These are phyloP conservation scores for Acanthis flammea DNA, from an alignment of 2,797 vertebrate genomes.

Conservation along the genomic window DNA sequence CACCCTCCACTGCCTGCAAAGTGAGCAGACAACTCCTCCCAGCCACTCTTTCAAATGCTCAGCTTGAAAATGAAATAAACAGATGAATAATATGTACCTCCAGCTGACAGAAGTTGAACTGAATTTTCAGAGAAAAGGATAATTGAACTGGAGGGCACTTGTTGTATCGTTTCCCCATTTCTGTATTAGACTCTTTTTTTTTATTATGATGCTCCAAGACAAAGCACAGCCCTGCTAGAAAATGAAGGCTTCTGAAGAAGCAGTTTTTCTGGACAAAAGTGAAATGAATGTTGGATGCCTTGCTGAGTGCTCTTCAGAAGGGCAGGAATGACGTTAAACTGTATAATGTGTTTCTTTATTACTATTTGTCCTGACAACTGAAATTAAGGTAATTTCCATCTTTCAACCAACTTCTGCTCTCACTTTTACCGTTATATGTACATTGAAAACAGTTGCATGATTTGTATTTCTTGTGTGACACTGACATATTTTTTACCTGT, in stretches of 20 bases:
- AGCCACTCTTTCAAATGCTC: not conserved
- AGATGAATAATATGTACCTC: not conserved
- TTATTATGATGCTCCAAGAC: not conserved
- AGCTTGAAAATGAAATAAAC: not conserved
- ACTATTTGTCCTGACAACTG: not conserved
- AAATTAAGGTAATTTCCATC: not conserved
- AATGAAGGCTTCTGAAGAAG: not conserved
- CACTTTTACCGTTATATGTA: not conserved
- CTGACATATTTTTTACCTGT: not conserved
- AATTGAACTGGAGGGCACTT: not conserved
- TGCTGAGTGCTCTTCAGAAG: not conserved
- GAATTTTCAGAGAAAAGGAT: not conserved
- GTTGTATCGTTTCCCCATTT: not conserved
- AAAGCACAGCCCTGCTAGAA: not conserved
- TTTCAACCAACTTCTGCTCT: constrained; percentile 16
- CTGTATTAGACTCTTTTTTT: not conserved
- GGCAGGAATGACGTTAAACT: not conserved
- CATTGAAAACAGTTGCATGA: not conserved
- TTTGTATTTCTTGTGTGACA: not conserved
- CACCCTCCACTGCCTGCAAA: not conserved
- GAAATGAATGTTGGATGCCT: not conserved
- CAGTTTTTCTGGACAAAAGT: not conserved
- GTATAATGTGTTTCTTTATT: not conserved
- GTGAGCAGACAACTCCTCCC: not conserved
- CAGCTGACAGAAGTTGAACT: not conserved